Base-by-base conservation (phyloP, 2,797 vertebrate genomes). In the Threskiornis aethiopicus region DNA sequence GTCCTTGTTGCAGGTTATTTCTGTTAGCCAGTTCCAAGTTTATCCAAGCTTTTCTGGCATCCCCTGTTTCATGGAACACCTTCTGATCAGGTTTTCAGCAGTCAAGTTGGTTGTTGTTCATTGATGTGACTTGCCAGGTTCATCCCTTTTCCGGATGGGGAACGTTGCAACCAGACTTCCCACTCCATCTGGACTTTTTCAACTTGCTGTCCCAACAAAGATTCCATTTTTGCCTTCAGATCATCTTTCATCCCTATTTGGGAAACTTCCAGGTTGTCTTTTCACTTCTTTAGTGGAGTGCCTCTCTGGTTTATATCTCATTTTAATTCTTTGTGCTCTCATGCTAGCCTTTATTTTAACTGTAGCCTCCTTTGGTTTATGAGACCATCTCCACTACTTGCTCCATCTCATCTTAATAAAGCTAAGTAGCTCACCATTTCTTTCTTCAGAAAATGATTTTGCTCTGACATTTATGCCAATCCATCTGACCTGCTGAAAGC, bases 151-250 rank as follows among this genome's bases (percentile, higher is more conserved):
- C 87, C 89, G 92, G 33, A 82, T 51, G 62, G 41, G 66, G 15
- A 93, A 82, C 3, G 10, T 1, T 87, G 66, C 54, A 87, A 89
- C 41, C 58, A 71, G 69, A 88, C 17, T 90, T 94, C 37, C 46
- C 49, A 76, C 16, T 54, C 58, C 33, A 61, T 66, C 37, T 69
- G 62, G 73, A 79, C 24, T 75, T 92, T 76, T 54, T 89, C 94
- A 89, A 42, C 37, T 79, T 78, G 41, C 65, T 90, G 33, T 82
- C 58, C 65, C 64, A 84, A 87, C 16, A 79, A 72, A 42, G 58
- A 92, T 65, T 90, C 62, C 70, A 37, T 65, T 94, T 87, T 89
- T 94, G 35, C 57, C 70, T 92, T 92, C 52, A 84, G 72, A 84
- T 84, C 25, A 69, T 79, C 73, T 81, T 90, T 90, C 70, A 87